phyloP scores from a whole-genome alignment of 1,140 invertebrate species.

The Marisa cornuarietis region DNA sequence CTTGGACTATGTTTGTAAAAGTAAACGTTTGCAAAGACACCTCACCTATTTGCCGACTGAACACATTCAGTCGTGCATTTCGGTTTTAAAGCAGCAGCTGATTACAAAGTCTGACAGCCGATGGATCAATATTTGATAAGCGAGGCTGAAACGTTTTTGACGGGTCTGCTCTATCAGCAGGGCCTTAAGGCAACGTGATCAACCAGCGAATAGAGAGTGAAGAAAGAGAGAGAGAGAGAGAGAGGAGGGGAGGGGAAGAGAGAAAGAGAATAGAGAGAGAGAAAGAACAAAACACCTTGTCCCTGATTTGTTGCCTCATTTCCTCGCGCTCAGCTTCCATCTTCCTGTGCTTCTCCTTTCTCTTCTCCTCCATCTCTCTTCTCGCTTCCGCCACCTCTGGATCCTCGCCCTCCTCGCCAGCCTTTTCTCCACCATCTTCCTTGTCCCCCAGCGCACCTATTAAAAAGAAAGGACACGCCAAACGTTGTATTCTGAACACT shows the following conservation, averaged over 20 bases:
- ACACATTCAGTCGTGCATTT: no score
- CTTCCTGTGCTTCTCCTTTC: slow-evolving; percentile 97
- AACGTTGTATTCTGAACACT: background rate
- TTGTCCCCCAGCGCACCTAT: slow-evolving; percentile 90
- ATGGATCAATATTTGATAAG: no score
- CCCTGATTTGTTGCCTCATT: slow-evolving; percentile 97
- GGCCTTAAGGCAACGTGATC: background rate
- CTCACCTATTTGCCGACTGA: no score
- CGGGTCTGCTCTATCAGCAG: no score
- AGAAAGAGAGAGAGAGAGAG: background rate
- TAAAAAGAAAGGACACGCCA: slow-evolving; percentile 8
- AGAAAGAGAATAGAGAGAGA: background rate
- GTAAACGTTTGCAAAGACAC: no score
- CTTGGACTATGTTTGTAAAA: no score
- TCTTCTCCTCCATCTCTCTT: slow-evolving; percentile 87
- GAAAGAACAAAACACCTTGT: slow-evolving; percentile 78
- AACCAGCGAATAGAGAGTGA: background rate
- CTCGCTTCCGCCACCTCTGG: slow-evolving; percentile 92
- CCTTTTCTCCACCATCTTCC: slow-evolving; percentile 85
- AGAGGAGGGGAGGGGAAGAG: background rate
- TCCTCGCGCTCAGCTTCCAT: slow-evolving; percentile 98
- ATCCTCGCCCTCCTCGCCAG: slow-evolving; percentile 80
- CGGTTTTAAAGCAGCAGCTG: no score
- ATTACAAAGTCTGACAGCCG: no score
- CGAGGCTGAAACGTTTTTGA: no score